Evolutionary conservation across 2,888 invertebrate species (phyloP), one percentile per base, ranked within the genome.

Genomic region (Elysia crispata): DNA sequence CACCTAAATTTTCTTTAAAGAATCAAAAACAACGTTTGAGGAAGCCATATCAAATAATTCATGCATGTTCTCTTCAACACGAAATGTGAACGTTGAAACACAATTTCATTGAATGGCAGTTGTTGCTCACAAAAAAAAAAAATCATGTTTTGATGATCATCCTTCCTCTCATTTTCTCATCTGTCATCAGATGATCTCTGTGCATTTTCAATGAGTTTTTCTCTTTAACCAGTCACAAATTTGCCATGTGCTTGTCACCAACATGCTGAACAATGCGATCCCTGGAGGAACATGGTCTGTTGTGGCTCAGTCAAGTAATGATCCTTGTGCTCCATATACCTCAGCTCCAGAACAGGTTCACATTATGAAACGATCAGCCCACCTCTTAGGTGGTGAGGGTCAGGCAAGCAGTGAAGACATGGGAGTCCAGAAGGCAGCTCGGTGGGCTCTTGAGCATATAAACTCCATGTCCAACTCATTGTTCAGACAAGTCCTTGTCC

Each of bases 381-480:
- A 41, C 18, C 20, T 81, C 28, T 50, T 81, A 28, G 85, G 85
- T 15, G 85, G 85, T 1, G 76, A 74, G 49, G 57, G 69, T 25
- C 31, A 76, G 3, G 83, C 79, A 13, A 78, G 77, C 1, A 54
- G 23, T 49, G 41, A 75, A 18, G 84, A 84, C 23, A 54, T 70
- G 31, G 79, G 70, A 11, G 79, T 85, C 67, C 83, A 85, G 77
- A 64, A 80, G 5, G 86, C 86, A 69, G 67, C 86, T 15, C 50
- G 31, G n/a, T 83, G 83, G 80, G 84, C 82, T 11, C 73, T 87
- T 18, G 85, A 85, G n/a, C 50, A 73, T 28, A 74, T 86, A 41
- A 88, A 89, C 73, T 30, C 70, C 28, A 82, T 75, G 81, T 80
- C 83, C 54, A 89, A 88, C 82, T 80, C 77, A 64, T 25, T 87